These are phyloP conservation scores for Paralichthys olivaceus DNA, from an alignment of 2,113 vertebrate species.

Conservation along the genomic window DNA sequence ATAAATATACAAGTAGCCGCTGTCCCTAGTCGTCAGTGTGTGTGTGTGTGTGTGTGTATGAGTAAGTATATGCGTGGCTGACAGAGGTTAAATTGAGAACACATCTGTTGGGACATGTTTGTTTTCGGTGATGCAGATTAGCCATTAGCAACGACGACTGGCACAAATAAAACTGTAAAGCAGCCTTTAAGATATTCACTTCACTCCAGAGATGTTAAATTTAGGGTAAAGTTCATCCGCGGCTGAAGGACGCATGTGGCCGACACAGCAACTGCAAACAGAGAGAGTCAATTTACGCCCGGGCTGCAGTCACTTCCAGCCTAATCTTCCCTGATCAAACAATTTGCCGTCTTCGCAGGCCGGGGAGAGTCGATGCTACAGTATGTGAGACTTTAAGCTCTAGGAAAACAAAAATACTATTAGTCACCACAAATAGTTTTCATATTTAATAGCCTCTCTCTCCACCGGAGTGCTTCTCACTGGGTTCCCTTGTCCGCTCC, in stretches of 20 bases:
- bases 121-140: conserved; percentile 45
- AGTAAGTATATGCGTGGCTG: neutral
- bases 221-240: neutral
- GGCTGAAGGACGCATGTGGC: neutral
- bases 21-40: conserved; percentile 31
- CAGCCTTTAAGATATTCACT: neutral
- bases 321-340: conserved; percentile 49
- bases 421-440: conserved; percentile 75
- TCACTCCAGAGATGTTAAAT: conserved; percentile 1
- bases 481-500: conserved; percentile 61
- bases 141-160: conserved; percentile 11
- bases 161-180: neutral
- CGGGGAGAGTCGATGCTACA: neutral
- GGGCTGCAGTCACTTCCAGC: conserved; percentile 7
- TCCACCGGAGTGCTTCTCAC: conserved; percentile 62
- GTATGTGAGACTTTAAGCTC: conserved; percentile 35
- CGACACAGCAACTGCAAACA: conserved; percentile 19
- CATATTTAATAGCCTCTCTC: conserved; percentile 78
- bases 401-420: conserved; percentile 65
- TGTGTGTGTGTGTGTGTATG: neutral
- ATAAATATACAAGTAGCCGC: conserved; percentile 77
- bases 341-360: conserved; percentile 31
- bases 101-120: conserved; percentile 43
- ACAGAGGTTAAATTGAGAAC: conserved; percentile 62
- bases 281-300: conserved; percentile 22